Percentiles rank a stretch among this genome's conserved stretches.
These are phyloP conservation scores for Ctenochaetus hawaiiensis DNA, from an alignment of 2,797 vertebrate genomes.

Conservation along the genomic window DNA sequence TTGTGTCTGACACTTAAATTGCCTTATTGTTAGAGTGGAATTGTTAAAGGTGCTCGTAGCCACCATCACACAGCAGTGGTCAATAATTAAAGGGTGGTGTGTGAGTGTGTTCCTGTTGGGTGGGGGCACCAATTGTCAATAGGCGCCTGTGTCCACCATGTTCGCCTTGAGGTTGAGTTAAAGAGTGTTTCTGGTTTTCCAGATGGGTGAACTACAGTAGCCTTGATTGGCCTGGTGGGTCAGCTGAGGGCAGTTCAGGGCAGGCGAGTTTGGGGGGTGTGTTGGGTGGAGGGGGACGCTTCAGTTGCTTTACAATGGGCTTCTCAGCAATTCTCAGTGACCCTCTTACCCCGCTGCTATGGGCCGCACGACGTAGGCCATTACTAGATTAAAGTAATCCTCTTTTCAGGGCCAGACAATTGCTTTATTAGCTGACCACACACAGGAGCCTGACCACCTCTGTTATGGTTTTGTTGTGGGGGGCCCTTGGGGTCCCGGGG, in stretches of 20 bases:
- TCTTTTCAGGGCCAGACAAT: constrained; percentile 84
- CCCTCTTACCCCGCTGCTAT: constrained; percentile 71
- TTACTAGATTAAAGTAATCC: constrained; percentile 90
- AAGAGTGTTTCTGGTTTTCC: constrained; percentile 64
- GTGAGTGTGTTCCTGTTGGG: constrained; percentile 1
- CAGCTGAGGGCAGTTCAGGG: constrained; percentile 57
- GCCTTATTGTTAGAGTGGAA: constrained; percentile 52
- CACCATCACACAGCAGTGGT: constrained; percentile 29
- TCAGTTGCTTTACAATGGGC: constrained; percentile 64
- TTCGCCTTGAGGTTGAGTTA: constrained; percentile 53
- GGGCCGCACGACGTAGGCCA: constrained; percentile 72
- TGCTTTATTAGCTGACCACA: constrained; percentile 87
- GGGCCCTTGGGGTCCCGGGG: constrained; percentile 52
- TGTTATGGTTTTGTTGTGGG: constrained; percentile 80
- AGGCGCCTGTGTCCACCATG: not conserved
- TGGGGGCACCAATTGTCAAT: constrained; percentile 39
- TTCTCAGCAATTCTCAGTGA: constrained; percentile 62
- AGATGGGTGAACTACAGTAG: constrained; percentile 77
- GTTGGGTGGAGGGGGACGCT: not conserved
- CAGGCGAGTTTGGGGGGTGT: not conserved
- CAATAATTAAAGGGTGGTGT: constrained; percentile 55
- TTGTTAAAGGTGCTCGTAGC: constrained; percentile 39
- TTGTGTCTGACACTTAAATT: constrained; percentile 33
- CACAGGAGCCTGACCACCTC: constrained; percentile 78
- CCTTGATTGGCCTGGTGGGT: constrained; percentile 54